phyloP scores from a whole-genome alignment of 2,888 invertebrate species.

The Allygus modestus region DNA sequence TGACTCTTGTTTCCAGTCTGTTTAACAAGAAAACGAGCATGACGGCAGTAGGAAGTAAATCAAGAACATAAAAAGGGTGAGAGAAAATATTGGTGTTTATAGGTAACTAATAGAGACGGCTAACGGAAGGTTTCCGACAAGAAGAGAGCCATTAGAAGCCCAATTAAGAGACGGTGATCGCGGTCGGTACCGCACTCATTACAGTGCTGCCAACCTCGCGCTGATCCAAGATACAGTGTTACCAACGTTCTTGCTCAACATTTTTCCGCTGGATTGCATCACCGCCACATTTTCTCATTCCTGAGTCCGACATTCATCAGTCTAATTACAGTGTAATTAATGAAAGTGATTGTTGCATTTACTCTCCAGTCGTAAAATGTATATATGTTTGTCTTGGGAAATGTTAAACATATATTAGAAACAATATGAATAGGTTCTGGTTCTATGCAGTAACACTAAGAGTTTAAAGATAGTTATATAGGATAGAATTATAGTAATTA shows the following conservation, averaged over 20 bases:
- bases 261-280: constrained; percentile 16
- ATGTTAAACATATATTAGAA: no score
- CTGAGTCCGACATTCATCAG: neutral
- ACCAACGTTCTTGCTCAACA: constrained; percentile 20
- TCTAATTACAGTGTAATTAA: neutral
- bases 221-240: constrained; percentile 9
- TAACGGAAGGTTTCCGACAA: constrained; percentile 10
- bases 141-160: neutral
- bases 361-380: no score
- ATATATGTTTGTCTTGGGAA: no score
- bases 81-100: constrained; percentile 33
- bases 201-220: neutral
- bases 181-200: neutral
- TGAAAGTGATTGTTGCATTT: neutral
- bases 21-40: neutral
- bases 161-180: constrained; percentile 26
- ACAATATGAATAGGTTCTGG: no score
- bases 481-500: no score
- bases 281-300: constrained; percentile 12
- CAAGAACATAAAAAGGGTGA: constrained; percentile 1
- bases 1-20: neutral
- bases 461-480: no score
- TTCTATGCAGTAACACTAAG: no score
- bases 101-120: constrained; percentile 12
- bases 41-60: neutral